These are phyloP conservation scores for Metopolophium dirhodum DNA, from an alignment of 1,140 invertebrate species.

Conservation along the genomic window DNA sequence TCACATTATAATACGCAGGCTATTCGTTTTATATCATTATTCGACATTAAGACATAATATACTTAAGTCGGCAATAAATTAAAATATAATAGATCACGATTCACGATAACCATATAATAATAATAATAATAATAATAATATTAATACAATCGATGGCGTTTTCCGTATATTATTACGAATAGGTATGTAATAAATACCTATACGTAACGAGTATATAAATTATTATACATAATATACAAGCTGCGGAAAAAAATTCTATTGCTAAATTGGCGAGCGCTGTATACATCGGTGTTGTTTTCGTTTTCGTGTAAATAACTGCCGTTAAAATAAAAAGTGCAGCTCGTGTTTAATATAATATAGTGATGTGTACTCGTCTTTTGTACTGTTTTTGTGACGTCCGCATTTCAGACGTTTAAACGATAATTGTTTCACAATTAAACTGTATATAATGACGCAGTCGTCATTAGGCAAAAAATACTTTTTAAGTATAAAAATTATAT, in stretches of 20 bases:
- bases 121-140: not conserved
- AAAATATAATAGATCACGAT: not conserved
- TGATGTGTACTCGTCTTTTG: constrained; percentile 17
- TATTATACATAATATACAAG: not conserved
- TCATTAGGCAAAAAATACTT: not conserved
- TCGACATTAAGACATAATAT: not conserved
- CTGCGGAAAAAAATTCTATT: not conserved
- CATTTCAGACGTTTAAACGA: not conserved
- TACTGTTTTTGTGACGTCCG: constrained; percentile 7
- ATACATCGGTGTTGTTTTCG: not conserved
- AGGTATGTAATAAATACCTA: not conserved
- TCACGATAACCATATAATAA: not conserved
- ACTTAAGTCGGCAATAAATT: not conserved
- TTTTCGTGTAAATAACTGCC: not conserved
- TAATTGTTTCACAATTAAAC: not conserved
- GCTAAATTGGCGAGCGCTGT: not conserved
- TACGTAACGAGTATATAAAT: not conserved
- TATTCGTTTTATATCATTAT: not conserved
- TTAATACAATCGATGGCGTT: not conserved
- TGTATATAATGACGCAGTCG: not conserved
- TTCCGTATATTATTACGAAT: not conserved
- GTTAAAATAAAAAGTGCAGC: not conserved
- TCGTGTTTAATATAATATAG: not conserved
- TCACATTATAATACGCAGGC: too few species aligned
- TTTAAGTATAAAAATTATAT: not conserved